Evolutionary conservation across 2,113 vertebrate species (phyloP), one percentile per base, ranked within the genome.

Genomic region (Lasiurus cinereus): DNA sequence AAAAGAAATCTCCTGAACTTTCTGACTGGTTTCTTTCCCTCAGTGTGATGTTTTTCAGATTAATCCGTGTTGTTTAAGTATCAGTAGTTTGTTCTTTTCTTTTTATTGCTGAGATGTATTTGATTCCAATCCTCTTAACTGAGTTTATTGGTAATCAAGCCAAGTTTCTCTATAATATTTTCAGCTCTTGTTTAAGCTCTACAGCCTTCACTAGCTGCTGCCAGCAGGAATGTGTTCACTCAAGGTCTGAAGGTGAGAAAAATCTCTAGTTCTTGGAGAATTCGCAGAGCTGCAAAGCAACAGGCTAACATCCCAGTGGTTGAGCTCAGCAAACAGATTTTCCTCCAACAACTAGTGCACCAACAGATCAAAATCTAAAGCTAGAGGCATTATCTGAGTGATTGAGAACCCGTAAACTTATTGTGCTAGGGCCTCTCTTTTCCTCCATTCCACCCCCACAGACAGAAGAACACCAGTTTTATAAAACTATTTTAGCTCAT

Each of bases 1-100:
- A 21, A 93, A 93, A 91, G 22, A 93, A 83, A 93, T 67, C 15
- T 79, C 43, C 50, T 82, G 21, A 69, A 78, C 21, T n/a, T 54
- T 39, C 46, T 92, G 54, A 76, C 74, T 74, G 16, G 15, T 22
- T 84, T 27, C 24, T 52, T 66, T 89, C n/a, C 39, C 48, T 92
- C 86, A 76, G 36, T 6, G 6, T 8, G 50, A 16, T 72, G 31
- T 62, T 83, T 80, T 31, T 52, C 29, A 88, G 56, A 78, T 93
- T 50, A 79, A 73, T 67, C 11, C 13, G 2, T 52, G n/a, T 39
- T 46, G 8, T 64, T 72, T 12, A 78, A 31, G 19, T 48, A 89
- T 77, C 27, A 8, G 22, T 31, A 43, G 13, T 33, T 76, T 67
- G 11, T 11, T 94, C 43, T 46, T 52, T 66, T 24, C 56, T 76